These are phyloP conservation scores for Notarius lentiginosus DNA, from an alignment of 2,113 vertebrate species.

Conservation along the genomic window DNA sequence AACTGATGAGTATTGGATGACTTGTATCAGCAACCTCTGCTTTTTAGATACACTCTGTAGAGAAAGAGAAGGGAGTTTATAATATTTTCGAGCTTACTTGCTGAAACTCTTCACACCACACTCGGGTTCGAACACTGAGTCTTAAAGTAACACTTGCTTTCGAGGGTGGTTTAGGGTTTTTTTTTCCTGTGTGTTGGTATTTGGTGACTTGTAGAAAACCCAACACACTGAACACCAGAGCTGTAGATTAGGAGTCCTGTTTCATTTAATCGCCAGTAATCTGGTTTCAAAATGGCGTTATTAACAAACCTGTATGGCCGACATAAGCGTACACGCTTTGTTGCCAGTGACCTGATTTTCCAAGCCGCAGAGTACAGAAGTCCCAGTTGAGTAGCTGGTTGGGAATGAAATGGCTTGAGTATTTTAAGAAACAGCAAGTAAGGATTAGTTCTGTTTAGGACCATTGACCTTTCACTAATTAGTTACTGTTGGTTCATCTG, in stretches of 20 bases:
- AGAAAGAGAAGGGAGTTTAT: not conserved
- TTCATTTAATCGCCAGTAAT: not conserved
- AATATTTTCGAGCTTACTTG: not conserved
- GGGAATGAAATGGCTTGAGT: not conserved
- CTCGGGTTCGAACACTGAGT: not conserved
- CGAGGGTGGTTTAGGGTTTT: not conserved
- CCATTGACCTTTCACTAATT: not conserved
- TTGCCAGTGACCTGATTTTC: not conserved
- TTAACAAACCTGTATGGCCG: not conserved
- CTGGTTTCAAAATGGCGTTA: not conserved
- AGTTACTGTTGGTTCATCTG: not conserved
- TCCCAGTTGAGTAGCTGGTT: not conserved
- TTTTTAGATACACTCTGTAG: slow-evolving; percentile 25
- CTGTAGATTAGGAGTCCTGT: not conserved
- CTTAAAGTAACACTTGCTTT: not conserved
- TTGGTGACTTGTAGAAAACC: not conserved
- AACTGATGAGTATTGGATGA: not conserved
- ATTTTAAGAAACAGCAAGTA: not conserved
- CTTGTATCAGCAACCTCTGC: not conserved
- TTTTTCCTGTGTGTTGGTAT: not conserved
- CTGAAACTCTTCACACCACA: not conserved
- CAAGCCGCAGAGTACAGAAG: not conserved
- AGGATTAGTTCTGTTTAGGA: not conserved
- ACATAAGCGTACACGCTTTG: not conserved
- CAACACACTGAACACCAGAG: not conserved